Base-by-base conservation (phyloP, 2,797 vertebrate species). In the Oophaga sylvatica region DNA sequence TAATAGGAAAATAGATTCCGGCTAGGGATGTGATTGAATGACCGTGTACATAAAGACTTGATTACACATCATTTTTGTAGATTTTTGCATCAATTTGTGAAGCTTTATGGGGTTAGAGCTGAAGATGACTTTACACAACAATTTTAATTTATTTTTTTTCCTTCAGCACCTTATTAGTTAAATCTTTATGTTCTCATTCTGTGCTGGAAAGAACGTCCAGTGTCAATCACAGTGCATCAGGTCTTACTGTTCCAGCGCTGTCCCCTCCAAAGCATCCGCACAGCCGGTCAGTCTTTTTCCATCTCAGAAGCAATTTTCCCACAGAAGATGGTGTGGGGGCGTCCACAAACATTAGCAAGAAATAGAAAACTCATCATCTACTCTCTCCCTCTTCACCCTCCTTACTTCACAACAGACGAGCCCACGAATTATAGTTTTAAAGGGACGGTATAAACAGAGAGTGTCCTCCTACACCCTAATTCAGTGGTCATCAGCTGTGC, bases 271-370 rank as follows among this genome's bases (percentile, higher is more conserved):
- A 77, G n/a, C 59, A 85, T 85, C 71, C 77, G 59, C 62, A 35
- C 81, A 76, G 79, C 57, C 29, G 78, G 57, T 80, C 79, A 80
- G 78, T 81, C 68, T 81, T 87, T 87, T 87, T 76, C 78, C 79
- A 70, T 83, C 62, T 78, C 73, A 29, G 48, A 79, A 80, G 76
- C 65, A 29, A 67, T 79, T 83, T 87, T 87, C 81, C 87, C 87
- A 87, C 80, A 84, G 87, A 87, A 84, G 63, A 84, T 77, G 62
- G 22, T 59, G 81, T 60, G 81, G 62, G 80, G 86, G 81, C 56
- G 81, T 53, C 17, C 26, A 73, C 48, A 60, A 73, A 57, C 63
- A 67, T 79, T 19, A 82, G 56, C 45, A 76, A 67, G 80, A 63
- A 81, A 56, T 76, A 84, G 70, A 84, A 76, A 76, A 84, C 70